Evolutionary conservation across 64 coral and sea anemone genomes (phyloP).

Genomic region (Stichodactyla helianthus): DNA sequence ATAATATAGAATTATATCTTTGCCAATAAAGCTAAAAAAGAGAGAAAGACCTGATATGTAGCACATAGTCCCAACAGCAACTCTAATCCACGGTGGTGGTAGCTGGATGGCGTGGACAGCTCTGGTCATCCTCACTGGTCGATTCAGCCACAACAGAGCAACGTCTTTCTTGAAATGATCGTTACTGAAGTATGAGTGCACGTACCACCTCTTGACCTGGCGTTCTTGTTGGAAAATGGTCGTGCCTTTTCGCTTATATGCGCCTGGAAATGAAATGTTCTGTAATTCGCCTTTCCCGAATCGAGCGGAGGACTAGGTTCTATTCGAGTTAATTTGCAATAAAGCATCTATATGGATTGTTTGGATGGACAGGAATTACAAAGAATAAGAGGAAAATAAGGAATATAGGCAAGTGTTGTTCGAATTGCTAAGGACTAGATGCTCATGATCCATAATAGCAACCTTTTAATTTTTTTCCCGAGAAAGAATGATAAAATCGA

Average conservation of each 20-base stretch:
- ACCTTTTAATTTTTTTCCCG: too few relatives aligned
- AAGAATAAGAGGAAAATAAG: too few relatives aligned
- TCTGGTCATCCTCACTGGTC: not conserved
- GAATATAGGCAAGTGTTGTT: too few relatives aligned
- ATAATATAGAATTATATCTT: too few relatives aligned
- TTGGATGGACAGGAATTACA: too few relatives aligned
- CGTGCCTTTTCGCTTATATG: slow-evolving; percentile 21
- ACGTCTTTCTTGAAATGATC: slow-evolving; percentile 31
- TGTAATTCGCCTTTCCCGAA: not conserved
- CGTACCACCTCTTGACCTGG: slow-evolving; percentile 25
- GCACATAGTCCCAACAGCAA: slow-evolving; percentile 10
- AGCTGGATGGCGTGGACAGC: slow-evolving; percentile 32
- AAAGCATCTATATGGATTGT: too few relatives aligned
- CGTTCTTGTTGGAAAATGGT: slow-evolving; percentile 18
- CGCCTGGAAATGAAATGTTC: slow-evolving; percentile 21
- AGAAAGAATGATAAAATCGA: too few relatives aligned
- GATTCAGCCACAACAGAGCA: slow-evolving; percentile 19
- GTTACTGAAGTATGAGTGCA: slow-evolving; percentile 41
- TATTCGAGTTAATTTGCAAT: too few relatives aligned
- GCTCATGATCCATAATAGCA: too few relatives aligned
- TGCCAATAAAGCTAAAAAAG: too few relatives aligned
- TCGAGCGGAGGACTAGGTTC: too few relatives aligned
- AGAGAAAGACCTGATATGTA: slow-evolving; percentile 46
- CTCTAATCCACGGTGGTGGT: not conserved
- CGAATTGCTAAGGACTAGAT: too few relatives aligned